Conservation (phyloP, 2,113 vertebrate species). For the Oreochromis aureus region DNA sequence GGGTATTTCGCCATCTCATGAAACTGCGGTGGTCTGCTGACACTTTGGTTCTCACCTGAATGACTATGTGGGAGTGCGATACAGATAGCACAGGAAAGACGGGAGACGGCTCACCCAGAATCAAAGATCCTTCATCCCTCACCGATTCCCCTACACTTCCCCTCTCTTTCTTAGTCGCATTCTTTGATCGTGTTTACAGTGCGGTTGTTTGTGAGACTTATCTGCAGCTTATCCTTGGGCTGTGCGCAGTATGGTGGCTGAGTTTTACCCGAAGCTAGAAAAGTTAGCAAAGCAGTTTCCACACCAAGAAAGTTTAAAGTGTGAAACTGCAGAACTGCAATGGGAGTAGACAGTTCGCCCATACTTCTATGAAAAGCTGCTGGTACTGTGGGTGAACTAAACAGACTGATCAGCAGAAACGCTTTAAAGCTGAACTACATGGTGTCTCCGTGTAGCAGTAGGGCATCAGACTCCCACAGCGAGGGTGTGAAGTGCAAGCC, state of each 20-base stretch:
- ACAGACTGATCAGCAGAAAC: slow-evolving; percentile 31
- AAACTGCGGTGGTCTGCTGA: slow-evolving; percentile 28
- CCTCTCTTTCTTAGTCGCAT: not conserved
- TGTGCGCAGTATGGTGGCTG: not conserved
- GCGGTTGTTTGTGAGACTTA: not conserved
- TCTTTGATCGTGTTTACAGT: slow-evolving; percentile 6
- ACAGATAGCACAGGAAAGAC: not conserved
- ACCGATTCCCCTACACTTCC: not conserved
- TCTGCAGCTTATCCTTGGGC: not conserved
- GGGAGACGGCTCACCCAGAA: not conserved
- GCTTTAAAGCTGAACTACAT: slow-evolving; percentile 41
- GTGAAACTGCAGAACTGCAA: slow-evolving; percentile 3
- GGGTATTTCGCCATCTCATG: slow-evolving; percentile 31
- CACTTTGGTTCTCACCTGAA: slow-evolving; percentile 29
- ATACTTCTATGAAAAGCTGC: slow-evolving; percentile 1
- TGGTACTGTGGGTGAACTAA: slow-evolving; percentile 1
- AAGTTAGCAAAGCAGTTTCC: not conserved
- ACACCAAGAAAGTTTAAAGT: not conserved
- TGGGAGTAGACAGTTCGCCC: not conserved
- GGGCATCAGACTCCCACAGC: not conserved
- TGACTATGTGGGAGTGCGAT: not conserved
- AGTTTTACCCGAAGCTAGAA: not conserved
- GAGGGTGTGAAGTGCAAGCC: not conserved
- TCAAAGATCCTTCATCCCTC: not conserved
- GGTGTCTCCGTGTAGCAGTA: not conserved